Conservation (phyloP, 2,888 invertebrate genomes). For the Cheilosia impressa region DNA sequence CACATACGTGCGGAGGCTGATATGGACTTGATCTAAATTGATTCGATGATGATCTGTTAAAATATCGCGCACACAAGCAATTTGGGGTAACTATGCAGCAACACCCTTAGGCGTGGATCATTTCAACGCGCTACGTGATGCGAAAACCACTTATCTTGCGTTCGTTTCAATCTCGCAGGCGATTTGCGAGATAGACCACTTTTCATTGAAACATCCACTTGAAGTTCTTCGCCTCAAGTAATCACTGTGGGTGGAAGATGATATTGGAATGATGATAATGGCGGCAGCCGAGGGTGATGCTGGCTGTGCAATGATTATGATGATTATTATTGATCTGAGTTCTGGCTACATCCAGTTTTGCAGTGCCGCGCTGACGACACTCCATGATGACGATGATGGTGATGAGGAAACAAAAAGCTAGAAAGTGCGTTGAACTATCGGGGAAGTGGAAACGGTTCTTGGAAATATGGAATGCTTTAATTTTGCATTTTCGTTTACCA, state of each 20-base stretch:
- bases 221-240: conserved; percentile 36
- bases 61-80: conserved; percentile 40
- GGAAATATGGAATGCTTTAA: conserved; percentile 26
- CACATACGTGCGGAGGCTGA: conserved; percentile 20
- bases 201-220: conserved; percentile 35
- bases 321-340: conserved; percentile 54
- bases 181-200: conserved; percentile 35
- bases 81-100: conserved; percentile 6
- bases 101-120: conserved; percentile 48
- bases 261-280: conserved; percentile 42
- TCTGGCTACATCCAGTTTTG: conserved; percentile 41
- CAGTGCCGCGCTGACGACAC: conserved; percentile 2
- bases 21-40: conserved; percentile 54
- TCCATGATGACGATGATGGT: background rate
- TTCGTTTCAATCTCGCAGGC: conserved; percentile 34
- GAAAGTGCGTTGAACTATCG: conserved; percentile 48
- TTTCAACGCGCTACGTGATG: background rate
- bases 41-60: conserved; percentile 63
- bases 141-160: conserved; percentile 29
- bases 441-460: conserved; percentile 29
- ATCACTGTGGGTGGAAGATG: conserved; percentile 60
- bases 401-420: conserved; percentile 26
- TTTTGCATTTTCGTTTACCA: conserved; percentile 1
- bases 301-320: conserved; percentile 40
- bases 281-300: conserved; percentile 23